Percentiles rank a stretch among this genome's conserved stretches.
Evolutionary conservation across 2,888 invertebrate species (phyloP).

Genomic region (Acrobasis consociella): DNA sequence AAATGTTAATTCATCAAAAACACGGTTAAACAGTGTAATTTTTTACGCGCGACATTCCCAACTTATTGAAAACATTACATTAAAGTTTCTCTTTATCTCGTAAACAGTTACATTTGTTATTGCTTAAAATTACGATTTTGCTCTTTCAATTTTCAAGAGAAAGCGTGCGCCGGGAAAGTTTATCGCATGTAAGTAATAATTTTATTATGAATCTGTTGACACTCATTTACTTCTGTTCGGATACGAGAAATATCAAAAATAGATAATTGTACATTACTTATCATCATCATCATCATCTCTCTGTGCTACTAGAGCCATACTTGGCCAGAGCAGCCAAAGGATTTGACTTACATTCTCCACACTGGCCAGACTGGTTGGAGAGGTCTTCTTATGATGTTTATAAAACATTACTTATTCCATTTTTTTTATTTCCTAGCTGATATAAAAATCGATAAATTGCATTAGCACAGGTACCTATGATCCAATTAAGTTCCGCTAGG

Average conservation of each 20-base stretch:
- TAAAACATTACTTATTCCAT: too few species aligned
- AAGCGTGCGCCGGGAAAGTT: conserved; percentile 14
- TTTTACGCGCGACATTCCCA: not conserved
- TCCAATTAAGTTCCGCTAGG: conserved; percentile 71
- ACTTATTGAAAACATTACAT: not conserved
- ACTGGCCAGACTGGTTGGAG: too few species aligned
- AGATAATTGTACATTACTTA: too few species aligned
- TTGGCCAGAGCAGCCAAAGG: too few species aligned
- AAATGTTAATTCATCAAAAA: too few species aligned
- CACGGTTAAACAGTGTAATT: not conserved
- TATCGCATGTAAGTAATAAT: conserved; percentile 8
- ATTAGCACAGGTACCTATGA: conserved; percentile 32
- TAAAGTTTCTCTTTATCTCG: not conserved
- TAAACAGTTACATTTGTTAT: not conserved
- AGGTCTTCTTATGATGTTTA: too few species aligned
- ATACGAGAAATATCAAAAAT: too few species aligned
- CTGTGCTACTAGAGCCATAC: too few species aligned
- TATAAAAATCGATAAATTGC: not conserved
- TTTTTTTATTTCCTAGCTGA: too few species aligned
- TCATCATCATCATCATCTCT: too few species aligned
- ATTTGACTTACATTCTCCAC: too few species aligned
- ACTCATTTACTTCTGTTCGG: too few species aligned
- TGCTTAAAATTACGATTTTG: not conserved
- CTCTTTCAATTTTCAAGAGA: conserved; percentile 6
- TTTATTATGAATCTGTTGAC: not conserved